Evolutionary conservation across 2,113 vertebrate species (phyloP).

Genomic region (Spermophilus dauricus): DNA sequence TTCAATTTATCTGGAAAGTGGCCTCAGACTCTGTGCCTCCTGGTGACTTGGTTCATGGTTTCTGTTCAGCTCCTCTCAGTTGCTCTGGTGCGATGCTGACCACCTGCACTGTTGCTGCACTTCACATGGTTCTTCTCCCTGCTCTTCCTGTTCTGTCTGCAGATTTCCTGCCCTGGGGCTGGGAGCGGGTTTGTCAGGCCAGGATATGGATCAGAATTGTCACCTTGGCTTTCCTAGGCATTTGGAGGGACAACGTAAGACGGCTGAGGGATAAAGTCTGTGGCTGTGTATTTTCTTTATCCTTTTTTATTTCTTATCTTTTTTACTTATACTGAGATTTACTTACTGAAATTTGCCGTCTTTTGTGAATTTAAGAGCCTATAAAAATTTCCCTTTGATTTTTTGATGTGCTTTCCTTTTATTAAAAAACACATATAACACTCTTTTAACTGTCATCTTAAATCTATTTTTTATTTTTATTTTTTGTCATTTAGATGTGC

Average conservation of each 20-base stretch:
- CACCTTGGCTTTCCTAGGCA: background rate
- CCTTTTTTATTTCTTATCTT: conserved; percentile 37
- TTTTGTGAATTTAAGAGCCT: background rate
- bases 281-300: background rate
- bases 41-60: background rate
- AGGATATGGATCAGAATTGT: fast-evolving
- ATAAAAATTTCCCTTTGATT: conserved; percentile 42
- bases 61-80: background rate
- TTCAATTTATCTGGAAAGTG: background rate
- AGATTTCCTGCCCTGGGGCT: background rate
- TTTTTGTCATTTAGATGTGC: background rate
- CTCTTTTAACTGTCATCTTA: background rate
- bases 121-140: background rate
- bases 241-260: background rate
- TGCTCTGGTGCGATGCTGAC: fast-evolving
- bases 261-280: background rate
- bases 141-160: background rate
- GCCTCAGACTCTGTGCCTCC: fast-evolving
- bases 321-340: conserved; percentile 43
- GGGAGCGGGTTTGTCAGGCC: fast-evolving
- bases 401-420: conserved; percentile 37
- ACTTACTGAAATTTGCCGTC: background rate
- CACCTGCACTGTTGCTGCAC: background rate
- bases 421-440: background rate
- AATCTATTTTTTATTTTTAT: background rate